Base-by-base conservation (phyloP, 1,140 invertebrate genomes). In the Drosophila kanapiae region DNA sequence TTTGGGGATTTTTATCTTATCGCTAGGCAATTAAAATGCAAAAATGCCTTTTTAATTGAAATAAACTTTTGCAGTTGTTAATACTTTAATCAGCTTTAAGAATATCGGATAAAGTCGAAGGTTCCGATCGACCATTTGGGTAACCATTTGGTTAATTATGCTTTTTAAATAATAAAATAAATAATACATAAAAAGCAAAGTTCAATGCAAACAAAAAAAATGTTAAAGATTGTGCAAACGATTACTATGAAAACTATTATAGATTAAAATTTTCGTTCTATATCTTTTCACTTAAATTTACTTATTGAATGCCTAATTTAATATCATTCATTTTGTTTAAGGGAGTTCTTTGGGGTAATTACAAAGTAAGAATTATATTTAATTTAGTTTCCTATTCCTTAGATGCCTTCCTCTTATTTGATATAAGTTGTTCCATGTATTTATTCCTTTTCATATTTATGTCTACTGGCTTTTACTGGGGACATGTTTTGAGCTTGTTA, bases 401-500 rank as follows among this genome's bases (percentile, higher is more conserved):
- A 13, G 11, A 4, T 3, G 10, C 18, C 42, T 11, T 16, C 13
- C 11, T 13, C 2, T 11, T 7, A 11, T 18, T 54, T 63, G 8
- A 9, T 40, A 5, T 13, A 3, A 13, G 3, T 29, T 61, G 59
- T 16, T 9, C 8, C 11, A 10, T 9, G 6, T 4, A 40, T 16
- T n/a, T 4, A 40, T 16, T n/a, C 16, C 11, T 14, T 10, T 23
- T 54, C 23, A 45, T 78, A 82, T 78, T 68, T 60, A 83, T 87
- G 83, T 83, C 51, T 49, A 16, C 71, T 80, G 75, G 54, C 78
- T 84, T 90, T 88, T 72, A 81, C 78, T 75, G 70, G 65, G 37
- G 60, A 80, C 84, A 84, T 90, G 81, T 82, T 88, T 83, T 81
- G 62, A 70, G 80, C 78, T 79, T 85, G 75, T 85, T 90, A 90